Evolutionary conservation across 2,113 vertebrate species (phyloP).

Genomic region (Stegostoma tigrinum): DNA sequence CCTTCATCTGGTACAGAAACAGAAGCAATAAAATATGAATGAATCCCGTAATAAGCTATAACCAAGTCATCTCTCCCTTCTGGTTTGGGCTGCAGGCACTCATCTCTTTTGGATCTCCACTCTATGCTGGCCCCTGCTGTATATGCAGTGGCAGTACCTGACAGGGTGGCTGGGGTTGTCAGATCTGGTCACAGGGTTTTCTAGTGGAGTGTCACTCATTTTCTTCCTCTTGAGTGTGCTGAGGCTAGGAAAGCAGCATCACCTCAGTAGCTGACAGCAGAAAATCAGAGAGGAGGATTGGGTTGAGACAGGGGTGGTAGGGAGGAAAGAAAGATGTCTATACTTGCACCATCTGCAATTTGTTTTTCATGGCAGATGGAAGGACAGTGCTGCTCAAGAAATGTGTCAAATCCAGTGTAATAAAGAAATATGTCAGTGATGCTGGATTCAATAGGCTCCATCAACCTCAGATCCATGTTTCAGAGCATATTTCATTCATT

Average conservation of each 20-base stretch:
- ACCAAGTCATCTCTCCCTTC: background rate
- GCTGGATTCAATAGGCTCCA: background rate
- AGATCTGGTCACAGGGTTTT: background rate
- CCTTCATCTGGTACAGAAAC: background rate
- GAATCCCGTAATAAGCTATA: background rate
- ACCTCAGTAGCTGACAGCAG: background rate
- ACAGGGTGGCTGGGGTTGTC: background rate
- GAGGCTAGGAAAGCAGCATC: background rate
- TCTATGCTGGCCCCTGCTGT: background rate
- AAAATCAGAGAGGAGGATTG: background rate
- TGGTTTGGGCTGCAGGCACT: background rate
- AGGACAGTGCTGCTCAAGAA: background rate
- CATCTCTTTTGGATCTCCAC: background rate
- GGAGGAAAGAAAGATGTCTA: background rate
- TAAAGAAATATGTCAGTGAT: background rate
- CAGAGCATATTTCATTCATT: background rate
- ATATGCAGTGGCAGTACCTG: background rate
- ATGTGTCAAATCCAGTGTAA: background rate
- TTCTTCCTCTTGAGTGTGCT: background rate
- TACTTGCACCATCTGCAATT: background rate
- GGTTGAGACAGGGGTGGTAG: background rate
- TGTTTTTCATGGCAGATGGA: background rate
- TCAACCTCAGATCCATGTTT: background rate
- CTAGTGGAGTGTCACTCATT: background rate
- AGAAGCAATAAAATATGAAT: background rate